A percentile compares a stretch with the other conserved stretches of the same genome.
Conservation (phyloP, 2,113 vertebrate genomes). For the Uria aalge region DNA sequence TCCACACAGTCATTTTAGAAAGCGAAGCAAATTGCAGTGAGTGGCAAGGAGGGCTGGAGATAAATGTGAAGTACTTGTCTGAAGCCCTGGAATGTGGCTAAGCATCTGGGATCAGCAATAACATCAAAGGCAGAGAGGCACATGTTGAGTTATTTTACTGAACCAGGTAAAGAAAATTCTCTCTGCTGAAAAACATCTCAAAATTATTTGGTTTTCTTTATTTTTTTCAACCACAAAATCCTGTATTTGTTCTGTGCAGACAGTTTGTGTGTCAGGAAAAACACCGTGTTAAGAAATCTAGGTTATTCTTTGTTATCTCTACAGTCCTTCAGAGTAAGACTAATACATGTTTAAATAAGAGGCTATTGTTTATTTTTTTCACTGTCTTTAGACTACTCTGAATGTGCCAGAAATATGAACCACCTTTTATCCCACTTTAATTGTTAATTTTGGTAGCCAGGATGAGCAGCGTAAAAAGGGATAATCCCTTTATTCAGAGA, state of each 20-base stretch:
- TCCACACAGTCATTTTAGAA: neutral
- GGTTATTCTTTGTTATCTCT: neutral
- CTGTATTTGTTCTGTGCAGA: neutral
- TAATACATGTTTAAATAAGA: neutral
- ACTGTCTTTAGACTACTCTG: neutral
- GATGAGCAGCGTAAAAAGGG: rapidly evolving
- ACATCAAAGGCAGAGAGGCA: neutral
- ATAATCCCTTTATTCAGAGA: neutral
- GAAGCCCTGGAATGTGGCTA: rapidly evolving
- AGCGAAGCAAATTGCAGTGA: rapidly evolving
- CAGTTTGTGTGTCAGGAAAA: neutral
- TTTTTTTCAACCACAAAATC: neutral
- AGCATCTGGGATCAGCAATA: neutral
- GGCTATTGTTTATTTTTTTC: neutral
- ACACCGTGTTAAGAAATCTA: neutral
- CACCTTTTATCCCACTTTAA: neutral
- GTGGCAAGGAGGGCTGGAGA: neutral
- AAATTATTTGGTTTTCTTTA: neutral
- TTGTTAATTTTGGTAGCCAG: neutral
- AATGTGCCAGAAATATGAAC: neutral
- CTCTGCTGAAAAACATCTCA: neutral
- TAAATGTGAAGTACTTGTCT: neutral
- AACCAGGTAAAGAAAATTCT: neutral
- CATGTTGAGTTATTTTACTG: neutral
- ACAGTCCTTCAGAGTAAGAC: neutral